phyloP scores from a whole-genome alignment of 23 tunicate genomes.

The Diplosoma virens region DNA sequence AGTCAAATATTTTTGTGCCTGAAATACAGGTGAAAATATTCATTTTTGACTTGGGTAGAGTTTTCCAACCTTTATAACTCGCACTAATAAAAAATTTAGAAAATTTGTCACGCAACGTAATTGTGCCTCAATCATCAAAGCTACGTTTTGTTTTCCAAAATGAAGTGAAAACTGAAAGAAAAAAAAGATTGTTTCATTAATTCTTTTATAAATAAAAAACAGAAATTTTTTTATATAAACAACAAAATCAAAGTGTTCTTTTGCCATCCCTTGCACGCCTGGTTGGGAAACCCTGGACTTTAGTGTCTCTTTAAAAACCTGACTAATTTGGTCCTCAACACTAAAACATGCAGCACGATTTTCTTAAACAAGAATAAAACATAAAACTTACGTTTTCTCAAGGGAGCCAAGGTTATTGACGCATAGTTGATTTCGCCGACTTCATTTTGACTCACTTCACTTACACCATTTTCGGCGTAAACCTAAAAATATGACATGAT shows the following conservation, averaged over 20 bases:
- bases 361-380: background rate
- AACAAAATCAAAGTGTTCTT: background rate
- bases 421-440: conserved; percentile 41
- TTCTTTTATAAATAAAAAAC: background rate
- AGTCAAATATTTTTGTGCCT: no score
- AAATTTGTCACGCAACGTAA: background rate
- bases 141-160: background rate
- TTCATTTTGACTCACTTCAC: conserved; percentile 5
- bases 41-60: no score
- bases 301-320: no score
- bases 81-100: background rate
- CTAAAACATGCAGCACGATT: no score
- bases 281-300: no score
- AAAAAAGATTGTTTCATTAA: background rate
- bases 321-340: no score
- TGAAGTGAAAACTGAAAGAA: background rate
- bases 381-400: conserved; percentile 29
- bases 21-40: no score
- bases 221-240: background rate
- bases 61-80: no score
- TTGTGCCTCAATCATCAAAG: background rate
- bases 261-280: no score
- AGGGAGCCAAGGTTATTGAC: conserved; percentile 27
- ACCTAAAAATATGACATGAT: conserved; percentile 29
- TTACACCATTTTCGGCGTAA: conserved; percentile 73